Conservation (phyloP, 2,113 vertebrate species). For the Eubucco bourcierii region DNA sequence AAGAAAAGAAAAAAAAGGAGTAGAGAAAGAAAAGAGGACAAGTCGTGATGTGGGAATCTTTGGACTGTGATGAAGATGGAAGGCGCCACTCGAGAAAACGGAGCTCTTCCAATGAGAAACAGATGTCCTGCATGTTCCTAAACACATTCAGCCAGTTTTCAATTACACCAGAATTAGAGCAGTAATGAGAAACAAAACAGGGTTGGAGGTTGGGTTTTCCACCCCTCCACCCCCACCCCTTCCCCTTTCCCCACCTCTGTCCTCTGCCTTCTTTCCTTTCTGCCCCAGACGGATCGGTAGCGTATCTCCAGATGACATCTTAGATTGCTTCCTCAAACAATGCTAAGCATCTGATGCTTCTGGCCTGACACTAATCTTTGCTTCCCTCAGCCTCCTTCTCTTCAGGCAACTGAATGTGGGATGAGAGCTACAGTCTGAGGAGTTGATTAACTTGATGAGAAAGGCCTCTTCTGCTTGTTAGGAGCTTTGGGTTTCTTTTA, state of each 20-base stretch:
- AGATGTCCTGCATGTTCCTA: constrained; percentile 70
- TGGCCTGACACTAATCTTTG: constrained; percentile 19
- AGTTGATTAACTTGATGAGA: neutral
- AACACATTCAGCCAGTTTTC: constrained; percentile 64
- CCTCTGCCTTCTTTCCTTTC: neutral
- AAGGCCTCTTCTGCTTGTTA: neutral
- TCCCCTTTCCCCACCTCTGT: neutral
- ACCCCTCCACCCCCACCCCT: too few relatives aligned
- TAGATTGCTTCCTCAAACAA: constrained; percentile 20
- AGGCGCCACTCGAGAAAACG: constrained; percentile 55
- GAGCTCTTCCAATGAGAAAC: constrained; percentile 68
- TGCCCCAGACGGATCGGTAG: constrained; percentile 25
- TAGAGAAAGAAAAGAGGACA: constrained; percentile 55
- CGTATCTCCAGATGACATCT: constrained; percentile 34
- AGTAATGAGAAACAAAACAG: constrained; percentile 64
- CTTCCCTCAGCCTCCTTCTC: neutral
- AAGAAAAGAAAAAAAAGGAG: neutral
- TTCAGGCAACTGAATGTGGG: neutral
- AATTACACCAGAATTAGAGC: constrained; percentile 70
- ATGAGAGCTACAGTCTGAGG: neutral
- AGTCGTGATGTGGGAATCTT: constrained; percentile 72
- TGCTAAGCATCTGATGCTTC: neutral
- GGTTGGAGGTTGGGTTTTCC: neutral
- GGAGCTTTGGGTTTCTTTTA: too few relatives aligned
- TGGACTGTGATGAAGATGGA: constrained; percentile 71